These are phyloP conservation scores for Drosophila maculinotata DNA, from an alignment of 2,888 invertebrate genomes.

Conservation along the genomic window DNA sequence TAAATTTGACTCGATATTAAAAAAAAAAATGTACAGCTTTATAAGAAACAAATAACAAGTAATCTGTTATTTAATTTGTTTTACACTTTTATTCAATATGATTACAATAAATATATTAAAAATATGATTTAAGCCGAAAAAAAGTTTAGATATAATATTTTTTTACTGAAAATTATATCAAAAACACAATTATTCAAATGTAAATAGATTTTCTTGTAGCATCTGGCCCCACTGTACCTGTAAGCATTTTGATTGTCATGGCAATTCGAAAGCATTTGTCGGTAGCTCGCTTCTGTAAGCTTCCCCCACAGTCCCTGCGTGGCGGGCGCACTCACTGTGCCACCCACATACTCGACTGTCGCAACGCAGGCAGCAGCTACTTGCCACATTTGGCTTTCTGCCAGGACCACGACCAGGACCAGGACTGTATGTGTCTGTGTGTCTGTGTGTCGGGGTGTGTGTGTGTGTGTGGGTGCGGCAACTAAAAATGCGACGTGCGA, in stretches of 20 bases:
- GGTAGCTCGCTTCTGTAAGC: slow-evolving; percentile 58
- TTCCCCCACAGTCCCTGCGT: too few species aligned
- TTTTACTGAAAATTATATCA: too few species aligned
- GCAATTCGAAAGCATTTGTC: slow-evolving; percentile 84
- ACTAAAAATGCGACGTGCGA: slow-evolving; percentile 82
- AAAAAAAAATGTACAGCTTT: too few species aligned
- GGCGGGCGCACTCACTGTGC: slow-evolving; percentile 43
- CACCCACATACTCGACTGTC: slow-evolving; percentile 41
- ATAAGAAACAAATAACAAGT: too few species aligned
- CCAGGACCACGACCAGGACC: slow-evolving; percentile 69
- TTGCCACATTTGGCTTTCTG: slow-evolving; percentile 79
- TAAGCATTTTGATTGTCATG: slow-evolving; percentile 81
- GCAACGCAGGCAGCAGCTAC: slow-evolving; percentile 64
- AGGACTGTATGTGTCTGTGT: slow-evolving; percentile 35
- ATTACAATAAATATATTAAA: too few species aligned
- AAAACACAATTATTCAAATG: too few species aligned
- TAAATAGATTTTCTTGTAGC: background rate
- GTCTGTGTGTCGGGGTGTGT: slow-evolving; percentile 28
- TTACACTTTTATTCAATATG: too few species aligned
- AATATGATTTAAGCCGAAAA: too few species aligned
- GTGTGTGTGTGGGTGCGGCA: slow-evolving; percentile 65
- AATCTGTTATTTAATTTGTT: too few species aligned
- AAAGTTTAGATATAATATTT: too few species aligned
- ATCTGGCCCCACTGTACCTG: slow-evolving; percentile 67
- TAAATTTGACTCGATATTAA: too few species aligned